Evolutionary conservation across 2,888 invertebrate species (phyloP), one percentile per base, ranked within the genome.

Genomic region (Clanis bilineata): DNA sequence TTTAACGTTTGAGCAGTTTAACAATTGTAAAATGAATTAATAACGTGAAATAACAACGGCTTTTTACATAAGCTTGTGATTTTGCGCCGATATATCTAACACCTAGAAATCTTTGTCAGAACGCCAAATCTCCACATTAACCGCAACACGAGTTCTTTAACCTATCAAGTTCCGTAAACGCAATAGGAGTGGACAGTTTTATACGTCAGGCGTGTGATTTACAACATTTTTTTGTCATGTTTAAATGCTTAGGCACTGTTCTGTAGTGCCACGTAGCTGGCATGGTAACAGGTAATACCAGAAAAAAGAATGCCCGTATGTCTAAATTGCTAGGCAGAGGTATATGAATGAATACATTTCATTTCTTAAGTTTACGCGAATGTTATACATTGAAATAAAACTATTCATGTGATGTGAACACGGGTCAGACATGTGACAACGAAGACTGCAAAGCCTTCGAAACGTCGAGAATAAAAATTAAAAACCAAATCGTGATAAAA

Each of bases 161-260:
- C 74, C 74, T 74, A 72, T 67, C 72, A 67, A 72, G 70, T 72
- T 71, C 63, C 64, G 65, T 69, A 68, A 63, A 66, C 62, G 66
- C 64, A 64, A 68, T 68, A 70, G 64, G 39, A 57, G 51, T 60
- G 51, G 69, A 69, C 71, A 72, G 66, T 71, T 74, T 73, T 73
- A 74, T 73, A 69, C 65, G 64, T 70, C 70, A 66, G 63, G 67
- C 60, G 18, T 56, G 66, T 71, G 73, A 73, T 73, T 74, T 74
- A 72, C 62, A 66, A 63, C 64, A 36, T 28, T 62, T 60, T 58
- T 60, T 57, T 57, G 25, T 60, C 25, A 23, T 32, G 43, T 62
- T 44, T 43, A 32, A 44, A 57, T 45, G 7, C 32, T 43, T n/a
- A 41, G n/a, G 10, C 32, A 36, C 38, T n/a, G 9, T 38, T 38